Evolutionary conservation across 2,888 invertebrate genomes (phyloP).

Genomic region (Nineta flava): DNA sequence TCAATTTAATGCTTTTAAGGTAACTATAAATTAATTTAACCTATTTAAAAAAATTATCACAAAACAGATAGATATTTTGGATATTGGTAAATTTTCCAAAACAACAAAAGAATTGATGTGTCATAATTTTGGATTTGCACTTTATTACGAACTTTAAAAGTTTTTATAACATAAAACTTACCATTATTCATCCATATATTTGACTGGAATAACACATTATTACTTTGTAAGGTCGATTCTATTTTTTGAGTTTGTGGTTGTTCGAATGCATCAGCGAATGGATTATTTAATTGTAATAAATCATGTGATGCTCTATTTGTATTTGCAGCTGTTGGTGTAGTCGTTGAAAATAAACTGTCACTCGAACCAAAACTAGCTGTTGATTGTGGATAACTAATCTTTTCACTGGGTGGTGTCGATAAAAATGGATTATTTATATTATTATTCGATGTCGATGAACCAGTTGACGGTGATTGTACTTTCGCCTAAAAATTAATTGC

Average conservation of each 20-base stretch:
- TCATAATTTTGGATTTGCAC: no score
- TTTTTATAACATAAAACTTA: no score
- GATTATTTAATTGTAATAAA: conserved; percentile 75
- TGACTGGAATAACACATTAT: conserved; percentile 12
- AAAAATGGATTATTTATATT: conserved; percentile 67
- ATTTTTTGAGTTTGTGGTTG: conserved; percentile 18
- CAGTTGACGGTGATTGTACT: conserved; percentile 50
- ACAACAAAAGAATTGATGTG: no score
- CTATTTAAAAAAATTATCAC: no score
- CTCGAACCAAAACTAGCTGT: conserved; percentile 31
- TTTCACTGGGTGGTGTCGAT: conserved; percentile 40
- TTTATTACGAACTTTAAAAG: no score
- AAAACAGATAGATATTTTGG: no score
- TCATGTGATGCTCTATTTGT: conserved; percentile 67
- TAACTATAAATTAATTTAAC: no score
- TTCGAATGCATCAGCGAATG: conserved; percentile 59
- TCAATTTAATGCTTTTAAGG: no score
- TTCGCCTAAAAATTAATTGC: conserved; percentile 39
- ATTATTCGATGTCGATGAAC: conserved; percentile 27
- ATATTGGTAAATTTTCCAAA: no score
- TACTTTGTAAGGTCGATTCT: conserved; percentile 12
- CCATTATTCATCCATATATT: conserved; percentile 39
- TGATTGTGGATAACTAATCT: conserved; percentile 19
- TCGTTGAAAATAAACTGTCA: conserved; percentile 62
- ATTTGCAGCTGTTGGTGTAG: conserved; percentile 24